phyloP scores from a whole-genome alignment of 2,113 vertebrate genomes.

The Origma solitaria region DNA sequence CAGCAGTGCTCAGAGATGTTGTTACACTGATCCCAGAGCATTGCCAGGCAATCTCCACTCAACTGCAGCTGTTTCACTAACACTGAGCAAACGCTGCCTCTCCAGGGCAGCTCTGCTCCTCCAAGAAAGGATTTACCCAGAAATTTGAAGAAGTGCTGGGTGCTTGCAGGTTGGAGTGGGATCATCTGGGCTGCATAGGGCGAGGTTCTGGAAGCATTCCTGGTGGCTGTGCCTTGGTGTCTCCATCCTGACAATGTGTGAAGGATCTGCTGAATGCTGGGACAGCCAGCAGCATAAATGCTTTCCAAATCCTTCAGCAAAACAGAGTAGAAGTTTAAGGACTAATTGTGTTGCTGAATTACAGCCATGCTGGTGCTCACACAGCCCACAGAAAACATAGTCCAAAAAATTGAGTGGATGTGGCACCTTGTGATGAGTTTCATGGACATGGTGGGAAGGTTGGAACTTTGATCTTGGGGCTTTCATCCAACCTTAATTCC shows the following conservation, averaged over 20 bases:
- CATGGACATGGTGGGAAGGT: background rate
- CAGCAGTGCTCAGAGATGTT: background rate
- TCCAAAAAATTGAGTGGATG: background rate
- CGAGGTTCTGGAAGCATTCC: background rate
- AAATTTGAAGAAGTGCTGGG: background rate
- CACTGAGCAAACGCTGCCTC: background rate
- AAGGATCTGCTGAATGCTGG: background rate
- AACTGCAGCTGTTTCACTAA: background rate
- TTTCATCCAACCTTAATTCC: background rate
- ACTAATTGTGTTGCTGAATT: background rate
- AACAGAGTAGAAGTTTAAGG: background rate
- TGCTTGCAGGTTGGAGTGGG: background rate
- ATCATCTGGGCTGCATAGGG: accelerated
- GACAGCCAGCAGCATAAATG: background rate
- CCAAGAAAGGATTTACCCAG: background rate
- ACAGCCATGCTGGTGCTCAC: background rate
- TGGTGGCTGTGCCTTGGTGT: background rate
- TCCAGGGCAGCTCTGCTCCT: background rate
- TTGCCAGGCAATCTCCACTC: background rate
- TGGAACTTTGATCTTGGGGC: background rate
- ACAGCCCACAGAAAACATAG: background rate
- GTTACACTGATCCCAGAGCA: background rate
- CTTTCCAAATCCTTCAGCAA: background rate
- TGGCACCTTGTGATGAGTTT: too few species aligned
- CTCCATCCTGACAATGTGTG: background rate